These are phyloP conservation scores for Hypothenemus hampei DNA, from an alignment of 1,140 invertebrate genomes.

Conservation along the genomic window DNA sequence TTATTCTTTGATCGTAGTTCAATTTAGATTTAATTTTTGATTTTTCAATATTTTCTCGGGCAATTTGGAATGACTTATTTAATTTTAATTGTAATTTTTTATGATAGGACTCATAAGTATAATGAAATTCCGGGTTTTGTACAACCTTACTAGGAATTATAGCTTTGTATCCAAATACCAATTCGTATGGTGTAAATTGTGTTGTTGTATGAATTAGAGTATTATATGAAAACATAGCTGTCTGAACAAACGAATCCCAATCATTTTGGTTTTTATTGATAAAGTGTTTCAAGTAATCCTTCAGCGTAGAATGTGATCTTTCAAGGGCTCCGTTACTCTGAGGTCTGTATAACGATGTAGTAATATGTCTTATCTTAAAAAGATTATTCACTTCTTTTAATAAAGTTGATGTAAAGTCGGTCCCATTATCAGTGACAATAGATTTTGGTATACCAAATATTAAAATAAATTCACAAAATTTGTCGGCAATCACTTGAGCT, in stretches of 20 bases:
- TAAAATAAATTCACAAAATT: slow-evolving; percentile 31
- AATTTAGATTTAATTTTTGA: slow-evolving; percentile 36
- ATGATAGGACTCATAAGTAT: slow-evolving; percentile 40
- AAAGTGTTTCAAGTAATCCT: slow-evolving; percentile 45
- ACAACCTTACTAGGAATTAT: slow-evolving; percentile 29
- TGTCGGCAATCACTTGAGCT: slow-evolving; percentile 35
- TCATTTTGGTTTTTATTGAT: slow-evolving; percentile 40
- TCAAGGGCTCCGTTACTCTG: slow-evolving; percentile 42
- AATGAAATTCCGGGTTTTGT: slow-evolving; percentile 27
- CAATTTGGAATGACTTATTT: slow-evolving; percentile 36
- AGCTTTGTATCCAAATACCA: slow-evolving; percentile 35
- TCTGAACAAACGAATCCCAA: slow-evolving; percentile 43
- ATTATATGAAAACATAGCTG: slow-evolving; percentile 44
- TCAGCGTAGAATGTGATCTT: slow-evolving; percentile 42
- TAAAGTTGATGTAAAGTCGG: slow-evolving; percentile 37
- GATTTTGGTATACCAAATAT: slow-evolving; percentile 31
- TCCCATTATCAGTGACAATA: slow-evolving; percentile 38
- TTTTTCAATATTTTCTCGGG: slow-evolving; percentile 32
- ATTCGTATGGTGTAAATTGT: slow-evolving; percentile 37
- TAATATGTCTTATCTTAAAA: slow-evolving; percentile 35
- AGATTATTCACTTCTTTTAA: slow-evolving; percentile 36
- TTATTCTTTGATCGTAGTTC: slow-evolving; percentile 35
- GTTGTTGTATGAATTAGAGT: slow-evolving; percentile 34
- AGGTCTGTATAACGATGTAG: slow-evolving; percentile 33
- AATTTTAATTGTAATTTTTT: slow-evolving; percentile 38